phyloP scores from a whole-genome alignment of 1,140 invertebrate genomes.

The Lucilia sericata region DNA sequence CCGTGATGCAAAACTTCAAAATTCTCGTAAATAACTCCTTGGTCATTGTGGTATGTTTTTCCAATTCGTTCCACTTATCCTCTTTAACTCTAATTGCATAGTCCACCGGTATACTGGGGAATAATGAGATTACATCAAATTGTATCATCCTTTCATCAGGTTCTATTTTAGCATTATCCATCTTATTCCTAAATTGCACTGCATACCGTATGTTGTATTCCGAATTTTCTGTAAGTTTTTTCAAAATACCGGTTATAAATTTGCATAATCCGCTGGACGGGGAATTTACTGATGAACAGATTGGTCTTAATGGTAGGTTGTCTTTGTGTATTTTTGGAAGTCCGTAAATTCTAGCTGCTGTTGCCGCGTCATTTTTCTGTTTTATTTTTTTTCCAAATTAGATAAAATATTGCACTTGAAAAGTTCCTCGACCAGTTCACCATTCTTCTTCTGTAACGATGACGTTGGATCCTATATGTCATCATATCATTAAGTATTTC shows the following conservation, averaged over 20 bases:
- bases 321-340: conserved; percentile 20
- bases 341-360: not conserved
- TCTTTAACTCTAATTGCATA: not conserved
- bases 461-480: not conserved
- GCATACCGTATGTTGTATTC: not conserved
- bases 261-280: not conserved
- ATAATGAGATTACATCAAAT: not conserved
- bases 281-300: not conserved
- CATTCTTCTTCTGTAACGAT: not conserved
- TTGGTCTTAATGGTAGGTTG: not conserved
- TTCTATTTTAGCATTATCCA: not conserved
- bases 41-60: not conserved
- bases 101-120: not conserved
- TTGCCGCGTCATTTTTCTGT: not conserved
- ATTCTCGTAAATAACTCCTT: not conserved
- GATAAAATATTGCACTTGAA: not conserved
- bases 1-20: not conserved
- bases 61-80: not conserved
- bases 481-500: conserved; percentile 4
- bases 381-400: not conserved
- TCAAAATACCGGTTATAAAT: not conserved
- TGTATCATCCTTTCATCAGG: not conserved
- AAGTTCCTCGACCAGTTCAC: not conserved
- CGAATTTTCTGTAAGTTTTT: not conserved
- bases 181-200: not conserved